Conservation (phyloP, 2,797 vertebrate genomes). For the Macrochelys suwanniensis region DNA sequence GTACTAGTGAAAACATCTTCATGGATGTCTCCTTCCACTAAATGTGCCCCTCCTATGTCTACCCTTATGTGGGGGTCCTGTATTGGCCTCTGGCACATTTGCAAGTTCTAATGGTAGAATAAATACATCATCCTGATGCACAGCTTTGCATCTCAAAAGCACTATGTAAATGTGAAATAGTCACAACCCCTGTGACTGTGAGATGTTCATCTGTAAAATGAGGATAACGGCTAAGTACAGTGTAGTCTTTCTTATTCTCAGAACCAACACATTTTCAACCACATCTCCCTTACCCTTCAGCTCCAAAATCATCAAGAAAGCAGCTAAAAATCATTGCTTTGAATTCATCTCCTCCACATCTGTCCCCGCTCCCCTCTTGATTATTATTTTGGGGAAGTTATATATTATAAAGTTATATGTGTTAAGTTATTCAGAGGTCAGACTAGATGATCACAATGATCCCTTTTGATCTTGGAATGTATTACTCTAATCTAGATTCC, state of each 20-base stretch:
- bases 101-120: neutral
- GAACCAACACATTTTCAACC: too few relatives aligned
- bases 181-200: neutral
- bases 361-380: too few relatives aligned
- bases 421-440: neutral
- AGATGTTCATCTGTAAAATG: neutral
- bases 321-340: too few relatives aligned
- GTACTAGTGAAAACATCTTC: neutral
- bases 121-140: neutral
- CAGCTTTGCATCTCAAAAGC: neutral
- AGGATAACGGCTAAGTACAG: neutral
- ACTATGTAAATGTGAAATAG: neutral
- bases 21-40: neutral
- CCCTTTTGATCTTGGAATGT: neutral
- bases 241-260: too few relatives aligned
- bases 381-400: neutral
- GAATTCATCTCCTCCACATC: too few relatives aligned
- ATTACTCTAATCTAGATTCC: neutral
- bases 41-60: neutral
- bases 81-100: neutral
- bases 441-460: neutral
- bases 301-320: too few relatives aligned
- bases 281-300: too few relatives aligned
- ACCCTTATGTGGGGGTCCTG: neutral
- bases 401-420: neutral